These are phyloP conservation scores for Adelphocoris suturalis DNA, from an alignment of 2,888 invertebrate species.

Conservation along the genomic window DNA sequence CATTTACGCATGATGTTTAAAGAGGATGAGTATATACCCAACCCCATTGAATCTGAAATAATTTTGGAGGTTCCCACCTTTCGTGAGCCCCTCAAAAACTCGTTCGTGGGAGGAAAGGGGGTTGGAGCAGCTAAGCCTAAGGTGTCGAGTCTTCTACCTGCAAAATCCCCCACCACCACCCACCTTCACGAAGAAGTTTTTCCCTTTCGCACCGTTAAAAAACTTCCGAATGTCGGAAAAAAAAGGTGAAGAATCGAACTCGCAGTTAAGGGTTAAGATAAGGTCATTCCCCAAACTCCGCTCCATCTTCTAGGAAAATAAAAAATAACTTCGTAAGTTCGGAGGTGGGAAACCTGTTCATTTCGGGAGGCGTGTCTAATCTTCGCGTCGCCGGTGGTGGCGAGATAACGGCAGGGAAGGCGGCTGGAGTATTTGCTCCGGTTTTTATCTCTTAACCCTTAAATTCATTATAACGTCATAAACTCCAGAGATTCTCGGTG, in stretches of 20 bases:
- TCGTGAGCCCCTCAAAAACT: constrained; percentile 15
- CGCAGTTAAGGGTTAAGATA: background rate
- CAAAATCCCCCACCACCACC: background rate
- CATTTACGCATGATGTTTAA: no score
- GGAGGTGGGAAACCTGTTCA: constrained; percentile 52
- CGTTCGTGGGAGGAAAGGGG: background rate
- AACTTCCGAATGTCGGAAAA: background rate
- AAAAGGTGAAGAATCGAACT: constrained; percentile 2
- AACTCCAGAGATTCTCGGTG: background rate
- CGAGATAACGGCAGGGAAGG: constrained; percentile 35
- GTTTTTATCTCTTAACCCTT: constrained; percentile 11
- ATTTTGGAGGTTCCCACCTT: background rate
- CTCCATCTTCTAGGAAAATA: background rate
- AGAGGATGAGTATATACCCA: no score
- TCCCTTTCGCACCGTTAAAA: constrained; percentile 14
- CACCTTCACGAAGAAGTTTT: background rate
- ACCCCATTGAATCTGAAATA: no score
- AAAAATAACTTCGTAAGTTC: background rate
- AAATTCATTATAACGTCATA: constrained; percentile 26
- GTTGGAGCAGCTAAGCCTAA: background rate
- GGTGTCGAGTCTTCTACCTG: constrained; percentile 29
- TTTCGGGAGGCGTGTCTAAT: constrained; percentile 55
- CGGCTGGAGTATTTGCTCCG: constrained; percentile 13
- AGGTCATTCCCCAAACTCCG: background rate
- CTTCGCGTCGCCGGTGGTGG: constrained; percentile 8